Evolutionary conservation across 2,888 invertebrate genomes (phyloP).

Genomic region (Formica aserva): DNA sequence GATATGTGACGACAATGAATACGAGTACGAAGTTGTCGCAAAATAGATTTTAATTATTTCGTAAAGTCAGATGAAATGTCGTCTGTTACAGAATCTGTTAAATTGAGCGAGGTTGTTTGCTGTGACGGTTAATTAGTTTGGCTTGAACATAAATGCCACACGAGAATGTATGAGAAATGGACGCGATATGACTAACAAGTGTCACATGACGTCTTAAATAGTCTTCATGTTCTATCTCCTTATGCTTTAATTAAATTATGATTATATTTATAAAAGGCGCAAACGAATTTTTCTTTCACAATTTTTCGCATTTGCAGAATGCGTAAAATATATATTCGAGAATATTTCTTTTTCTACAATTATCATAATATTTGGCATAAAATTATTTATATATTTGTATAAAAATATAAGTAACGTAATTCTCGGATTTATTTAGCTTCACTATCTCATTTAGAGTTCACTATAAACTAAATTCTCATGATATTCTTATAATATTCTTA

Average conservation of each 20-base stretch:
- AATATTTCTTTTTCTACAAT: background rate
- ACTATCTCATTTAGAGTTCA: background rate
- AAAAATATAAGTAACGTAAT: background rate
- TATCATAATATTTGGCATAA: background rate
- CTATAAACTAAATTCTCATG: background rate
- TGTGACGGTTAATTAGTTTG: conserved; percentile 20
- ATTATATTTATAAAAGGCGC: background rate
- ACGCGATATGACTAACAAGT: background rate
- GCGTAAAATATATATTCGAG: background rate
- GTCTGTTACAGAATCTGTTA: conserved; percentile 16
- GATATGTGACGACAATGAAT: background rate
- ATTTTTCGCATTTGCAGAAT: background rate
- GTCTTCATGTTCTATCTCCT: background rate
- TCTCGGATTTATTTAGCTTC: background rate
- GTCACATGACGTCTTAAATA: background rate
- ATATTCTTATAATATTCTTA: background rate
- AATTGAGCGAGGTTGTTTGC: conserved; percentile 6
- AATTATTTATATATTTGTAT: background rate
- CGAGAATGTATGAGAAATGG: background rate
- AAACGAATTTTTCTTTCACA: background rate
- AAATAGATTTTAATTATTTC: conserved; percentile 12
- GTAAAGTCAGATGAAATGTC: background rate
- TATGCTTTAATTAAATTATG: conserved; percentile 3
- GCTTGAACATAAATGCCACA: background rate
- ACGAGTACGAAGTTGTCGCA: background rate